Conservation (phyloP, 1,140 invertebrate genomes). For the Temnothorax curvispinosus region DNA sequence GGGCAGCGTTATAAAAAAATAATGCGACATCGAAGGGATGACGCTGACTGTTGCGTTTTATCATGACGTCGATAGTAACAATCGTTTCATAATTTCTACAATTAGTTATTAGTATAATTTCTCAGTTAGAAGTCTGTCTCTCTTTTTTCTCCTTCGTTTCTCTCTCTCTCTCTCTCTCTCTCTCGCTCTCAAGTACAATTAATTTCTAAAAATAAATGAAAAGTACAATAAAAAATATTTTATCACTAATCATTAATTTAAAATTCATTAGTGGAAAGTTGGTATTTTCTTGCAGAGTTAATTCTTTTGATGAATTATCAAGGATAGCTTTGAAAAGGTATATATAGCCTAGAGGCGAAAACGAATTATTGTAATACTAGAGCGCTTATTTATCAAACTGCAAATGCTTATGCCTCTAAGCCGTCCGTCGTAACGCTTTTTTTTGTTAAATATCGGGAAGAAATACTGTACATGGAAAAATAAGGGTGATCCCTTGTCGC, state of each 20-base stretch:
- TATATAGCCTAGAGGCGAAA: not conserved
- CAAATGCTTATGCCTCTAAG: not conserved
- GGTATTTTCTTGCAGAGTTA: not conserved
- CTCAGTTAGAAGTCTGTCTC: not conserved
- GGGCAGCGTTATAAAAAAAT: conserved; percentile 66
- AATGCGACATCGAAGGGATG: conserved; percentile 41
- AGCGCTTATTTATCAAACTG: not conserved
- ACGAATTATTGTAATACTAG: not conserved
- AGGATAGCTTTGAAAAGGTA: not conserved
- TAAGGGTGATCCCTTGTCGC: conserved; percentile 4
- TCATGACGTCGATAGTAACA: conserved; percentile 5
- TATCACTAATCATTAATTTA: not conserved
- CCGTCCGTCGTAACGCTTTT: not conserved
- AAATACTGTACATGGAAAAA: not conserved
- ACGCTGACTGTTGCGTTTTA: conserved; percentile 19
- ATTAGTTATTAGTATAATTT: not conserved
- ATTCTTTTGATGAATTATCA: not conserved
- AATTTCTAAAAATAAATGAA: not conserved
- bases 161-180: too few species aligned
- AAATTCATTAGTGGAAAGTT: not conserved
- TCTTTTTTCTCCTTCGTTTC: not conserved
- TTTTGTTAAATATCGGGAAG: not conserved
- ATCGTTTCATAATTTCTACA: conserved; percentile 19
- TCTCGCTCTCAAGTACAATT: not conserved
- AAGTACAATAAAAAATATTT: not conserved